Conservation (phyloP, 2,888 invertebrate species). For the Plebejus melissa region DNA sequence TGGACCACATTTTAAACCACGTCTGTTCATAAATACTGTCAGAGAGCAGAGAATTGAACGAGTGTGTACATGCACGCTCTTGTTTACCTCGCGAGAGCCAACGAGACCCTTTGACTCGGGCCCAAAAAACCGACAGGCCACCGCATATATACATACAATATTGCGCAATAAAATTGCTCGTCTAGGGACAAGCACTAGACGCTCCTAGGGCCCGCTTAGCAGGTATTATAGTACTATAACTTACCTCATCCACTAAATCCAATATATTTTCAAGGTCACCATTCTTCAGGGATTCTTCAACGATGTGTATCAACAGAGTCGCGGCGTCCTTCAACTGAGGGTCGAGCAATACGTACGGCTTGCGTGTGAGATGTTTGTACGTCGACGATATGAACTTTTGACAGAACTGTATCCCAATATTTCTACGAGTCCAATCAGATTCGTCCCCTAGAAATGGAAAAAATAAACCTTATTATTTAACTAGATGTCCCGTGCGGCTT, state of each 20-base stretch:
- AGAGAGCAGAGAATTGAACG: too few species aligned
- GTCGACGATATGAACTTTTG: conserved; percentile 43
- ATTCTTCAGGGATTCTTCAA: conserved; percentile 43
- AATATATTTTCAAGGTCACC: conserved; percentile 40
- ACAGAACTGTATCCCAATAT: conserved; percentile 10
- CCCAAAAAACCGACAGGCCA: too few species aligned
- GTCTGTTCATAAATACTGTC: too few species aligned
- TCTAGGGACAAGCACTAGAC: too few species aligned
- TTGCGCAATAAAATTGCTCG: too few species aligned
- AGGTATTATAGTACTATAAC: conserved; percentile 30
- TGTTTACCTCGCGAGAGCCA: too few species aligned
- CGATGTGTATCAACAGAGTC: conserved; percentile 43
- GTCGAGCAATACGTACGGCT: conserved; percentile 41
- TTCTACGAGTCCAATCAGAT: background rate
- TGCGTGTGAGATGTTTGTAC: conserved; percentile 39
- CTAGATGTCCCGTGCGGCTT: too few species aligned
- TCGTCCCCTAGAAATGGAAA: background rate
- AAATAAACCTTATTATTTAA: background rate
- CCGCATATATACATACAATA: too few species aligned
- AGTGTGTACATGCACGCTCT: too few species aligned
- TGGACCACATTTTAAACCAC: too few species aligned
- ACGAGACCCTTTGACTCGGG: too few species aligned
- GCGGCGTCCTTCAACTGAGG: conserved; percentile 37
- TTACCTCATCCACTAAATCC: conserved; percentile 49
- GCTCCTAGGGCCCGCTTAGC: too few species aligned